These are phyloP conservation scores for Campoplex capitator DNA, from an alignment of 2,888 invertebrate species.

Conservation along the genomic window DNA sequence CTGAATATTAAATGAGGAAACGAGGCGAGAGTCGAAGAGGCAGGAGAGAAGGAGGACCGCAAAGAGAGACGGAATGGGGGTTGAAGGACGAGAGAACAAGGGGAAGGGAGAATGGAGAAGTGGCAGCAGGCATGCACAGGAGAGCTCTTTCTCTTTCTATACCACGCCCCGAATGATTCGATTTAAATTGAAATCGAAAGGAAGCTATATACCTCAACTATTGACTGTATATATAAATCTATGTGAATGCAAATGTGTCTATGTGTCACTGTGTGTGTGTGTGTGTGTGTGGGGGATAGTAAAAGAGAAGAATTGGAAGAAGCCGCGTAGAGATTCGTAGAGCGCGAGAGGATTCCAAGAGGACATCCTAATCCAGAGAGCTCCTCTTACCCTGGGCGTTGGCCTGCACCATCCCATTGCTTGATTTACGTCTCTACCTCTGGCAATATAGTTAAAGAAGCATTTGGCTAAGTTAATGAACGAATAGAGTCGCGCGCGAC, in stretches of 20 bases:
- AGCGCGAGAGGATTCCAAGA: slow-evolving; percentile 50
- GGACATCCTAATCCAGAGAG: slow-evolving; percentile 66
- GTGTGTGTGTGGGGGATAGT: slow-evolving; percentile 10
- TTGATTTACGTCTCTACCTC: slow-evolving; percentile 62
- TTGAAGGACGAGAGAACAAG: slow-evolving; percentile 45
- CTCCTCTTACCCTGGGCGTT: slow-evolving; percentile 57
- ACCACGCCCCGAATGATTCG: slow-evolving; percentile 74
- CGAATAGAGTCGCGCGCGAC: slow-evolving; percentile 68
- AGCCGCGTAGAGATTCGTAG: slow-evolving; percentile 56
- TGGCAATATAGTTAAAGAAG: slow-evolving; percentile 58
- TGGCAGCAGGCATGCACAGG: background rate
- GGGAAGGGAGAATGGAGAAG: slow-evolving; percentile 25
- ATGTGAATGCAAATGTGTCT: background rate
- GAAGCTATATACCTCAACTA: slow-evolving; percentile 27
- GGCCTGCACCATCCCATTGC: slow-evolving; percentile 27
- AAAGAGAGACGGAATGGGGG: slow-evolving; percentile 4
- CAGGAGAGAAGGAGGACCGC: slow-evolving; percentile 20
- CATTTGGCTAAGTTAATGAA: slow-evolving; percentile 69
- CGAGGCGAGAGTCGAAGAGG: slow-evolving; percentile 52
- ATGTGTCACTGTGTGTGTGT: background rate
- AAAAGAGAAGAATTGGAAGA: slow-evolving; percentile 39
- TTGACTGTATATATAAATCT: background rate
- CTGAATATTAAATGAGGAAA: slow-evolving; percentile 70
- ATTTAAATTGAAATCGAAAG: slow-evolving; percentile 74
- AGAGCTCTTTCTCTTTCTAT: slow-evolving; percentile 14